Evolutionary conservation across 2,888 invertebrate species (phyloP), one percentile per base, ranked within the genome.

Genomic region (Stratiomys singularior): DNA sequence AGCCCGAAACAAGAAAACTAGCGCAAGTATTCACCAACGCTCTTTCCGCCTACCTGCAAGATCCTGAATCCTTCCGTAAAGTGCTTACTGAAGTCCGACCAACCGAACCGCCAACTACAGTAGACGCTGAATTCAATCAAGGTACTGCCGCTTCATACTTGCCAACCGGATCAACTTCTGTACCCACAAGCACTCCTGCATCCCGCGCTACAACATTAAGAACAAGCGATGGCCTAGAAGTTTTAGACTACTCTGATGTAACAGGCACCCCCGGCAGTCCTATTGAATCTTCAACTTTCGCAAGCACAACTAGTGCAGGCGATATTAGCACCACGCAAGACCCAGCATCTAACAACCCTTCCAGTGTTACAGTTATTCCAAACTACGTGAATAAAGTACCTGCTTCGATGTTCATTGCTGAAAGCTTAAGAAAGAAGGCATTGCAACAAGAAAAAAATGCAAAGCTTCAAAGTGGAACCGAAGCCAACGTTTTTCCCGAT

Each of bases 11-110:
- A 0, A 89, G 95, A 74, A 93, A 95, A 85, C 86, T 95, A 3
- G 95, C 95, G 0, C 93, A 94, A 86, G 93, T 95, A 2, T 96
- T 96, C 82, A 95, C 95, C 0, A 92, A 94, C 83, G 95, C 95
- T 0, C 86, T 96, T 18, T 93, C 94, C 0, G 94, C 93, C 0
- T 96, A 95, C 82, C 88, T 96, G 3, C 93, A 95, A 85, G 93
- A 95, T 85, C 95, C 95, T 0, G 92, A 92, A n/a, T 92, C 92
- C 76, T 95, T 95, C 82, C 91, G 93, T 81, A 92, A 92, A 83
- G 92, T 92, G 23, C 85, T 96, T 23, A 92, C 93, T 7, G 92
- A 93, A 81, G 92, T 94, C 0, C 89, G 95, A 83, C 95, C 95
- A 0, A 95, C 94, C 0, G 94, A 93, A 82, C 94, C 94, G 0